A percentile compares a stretch with the other conserved stretches of the same genome.
Evolutionary conservation across 1,140 invertebrate species (phyloP).

Genomic region (Adoxophyes honmai): DNA sequence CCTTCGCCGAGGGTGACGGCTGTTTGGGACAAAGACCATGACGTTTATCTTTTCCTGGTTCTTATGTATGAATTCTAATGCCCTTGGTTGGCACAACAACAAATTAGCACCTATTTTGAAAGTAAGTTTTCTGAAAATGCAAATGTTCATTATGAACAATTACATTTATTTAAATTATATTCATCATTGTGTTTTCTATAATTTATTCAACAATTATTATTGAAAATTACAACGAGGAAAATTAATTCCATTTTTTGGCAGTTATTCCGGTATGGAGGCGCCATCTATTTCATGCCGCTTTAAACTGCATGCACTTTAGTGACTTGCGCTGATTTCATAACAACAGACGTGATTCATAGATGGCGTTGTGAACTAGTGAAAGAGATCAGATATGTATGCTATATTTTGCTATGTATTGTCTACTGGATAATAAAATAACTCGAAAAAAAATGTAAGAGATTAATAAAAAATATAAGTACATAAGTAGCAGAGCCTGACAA

Average conservation of each 20-base stretch:
- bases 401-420: too few species aligned
- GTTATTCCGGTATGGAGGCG: neutral
- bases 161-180: too few species aligned
- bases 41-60: slow-evolving; percentile 59
- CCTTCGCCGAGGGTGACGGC: slow-evolving; percentile 33
- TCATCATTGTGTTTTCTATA: too few species aligned
- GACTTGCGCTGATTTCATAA: neutral
- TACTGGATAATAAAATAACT: too few species aligned
- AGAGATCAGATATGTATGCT: too few species aligned
- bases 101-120: slow-evolving; percentile 25
- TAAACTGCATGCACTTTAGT: neutral
- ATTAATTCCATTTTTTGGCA: neutral
- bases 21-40: slow-evolving; percentile 52
- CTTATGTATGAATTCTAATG: slow-evolving; percentile 48
- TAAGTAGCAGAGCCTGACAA: too few species aligned
- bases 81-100: slow-evolving; percentile 35
- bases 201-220: too few species aligned
- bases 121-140: neutral
- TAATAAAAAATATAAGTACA: too few species aligned
- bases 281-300: neutral
- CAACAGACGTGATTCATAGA: neutral
- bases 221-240: too few species aligned
- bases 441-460: too few species aligned
- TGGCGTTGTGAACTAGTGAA: neutral
- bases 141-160: neutral